Percentiles rank a stretch among this genome's conserved stretches.
These are phyloP conservation scores for Tychaedon coryphoeus DNA, from an alignment of 2,113 vertebrate genomes.

Conservation along the genomic window DNA sequence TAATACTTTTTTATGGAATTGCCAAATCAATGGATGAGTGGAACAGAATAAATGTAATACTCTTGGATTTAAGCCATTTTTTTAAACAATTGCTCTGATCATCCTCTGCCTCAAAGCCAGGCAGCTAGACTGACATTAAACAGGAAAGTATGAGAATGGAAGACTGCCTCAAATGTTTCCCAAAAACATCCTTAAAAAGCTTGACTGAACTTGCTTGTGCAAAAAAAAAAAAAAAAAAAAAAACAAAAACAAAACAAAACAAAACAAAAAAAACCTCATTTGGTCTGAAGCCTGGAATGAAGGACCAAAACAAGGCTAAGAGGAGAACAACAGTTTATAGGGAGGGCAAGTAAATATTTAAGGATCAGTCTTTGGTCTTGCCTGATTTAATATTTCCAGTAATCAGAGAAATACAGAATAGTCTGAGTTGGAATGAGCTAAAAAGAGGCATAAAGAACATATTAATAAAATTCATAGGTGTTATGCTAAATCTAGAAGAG, in stretches of 20 bases:
- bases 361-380: background rate
- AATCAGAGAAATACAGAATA: background rate
- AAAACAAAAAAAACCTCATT: background rate
- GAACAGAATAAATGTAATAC: background rate
- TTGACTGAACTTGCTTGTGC: background rate
- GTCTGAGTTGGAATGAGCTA: background rate
- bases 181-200: background rate
- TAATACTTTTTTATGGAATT: background rate
- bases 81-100: background rate
- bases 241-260: accelerated
- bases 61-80: background rate
- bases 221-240: background rate
- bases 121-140: background rate
- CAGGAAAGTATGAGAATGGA: background rate
- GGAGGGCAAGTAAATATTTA: background rate
- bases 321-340: background rate
- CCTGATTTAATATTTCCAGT: background rate
- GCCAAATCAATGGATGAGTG: background rate
- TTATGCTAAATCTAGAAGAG: background rate
- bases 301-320: background rate
- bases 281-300: background rate
- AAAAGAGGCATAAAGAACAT: background rate
- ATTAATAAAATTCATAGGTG: background rate
- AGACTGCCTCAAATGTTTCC: background rate
- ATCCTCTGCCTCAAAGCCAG: background rate